Evolutionary conservation across 2,888 invertebrate species (phyloP), one percentile per base, ranked within the genome.

Genomic region (Chironomus tentans): DNA sequence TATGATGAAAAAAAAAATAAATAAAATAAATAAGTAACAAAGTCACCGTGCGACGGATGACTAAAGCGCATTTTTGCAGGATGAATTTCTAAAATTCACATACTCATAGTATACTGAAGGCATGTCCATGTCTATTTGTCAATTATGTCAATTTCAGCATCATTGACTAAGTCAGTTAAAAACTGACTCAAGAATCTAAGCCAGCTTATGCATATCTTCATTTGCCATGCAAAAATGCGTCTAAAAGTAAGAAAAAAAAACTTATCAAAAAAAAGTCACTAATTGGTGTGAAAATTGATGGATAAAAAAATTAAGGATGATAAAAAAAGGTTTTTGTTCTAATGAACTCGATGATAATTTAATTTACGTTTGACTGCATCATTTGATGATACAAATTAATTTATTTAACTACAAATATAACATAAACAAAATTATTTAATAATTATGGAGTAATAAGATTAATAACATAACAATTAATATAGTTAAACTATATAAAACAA

Each of bases 301-400:
- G 28, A 56, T 38, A 21, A 22, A 73, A n/a, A 70, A 28, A 38
- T 56, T 47, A 56, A 56, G 18, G 13, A 65, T 56, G 56, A 56
- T 18, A 56, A 56, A 15, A 56, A 56, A 56, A 15, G 10, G 38
- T 38, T 38, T 38, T 15, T 56, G 18, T 68, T 38, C 12, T 24
- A n/a, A 22, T 68, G 21, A 24, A 28, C 13, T 68, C 15, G 47
- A 70, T 70, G 47, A 48, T 47, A 70, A 70, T 47, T 7, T 68
- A 28, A 65, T 46, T 21, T 74, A 74, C 48, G 74, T 74, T 74
- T 73, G 72, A 73, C 72, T 73, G 72, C 72, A 68, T 62, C 24
- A 21, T 24, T 65, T 56, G 62, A 65, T 68, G 74, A 68, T 74
- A 74, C 74, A 74, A 74, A 74, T 74, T 68, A 74, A 74, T 74